Conservation (phyloP, 1,140 invertebrate genomes). For the Paraescarpia echinospica region DNA sequence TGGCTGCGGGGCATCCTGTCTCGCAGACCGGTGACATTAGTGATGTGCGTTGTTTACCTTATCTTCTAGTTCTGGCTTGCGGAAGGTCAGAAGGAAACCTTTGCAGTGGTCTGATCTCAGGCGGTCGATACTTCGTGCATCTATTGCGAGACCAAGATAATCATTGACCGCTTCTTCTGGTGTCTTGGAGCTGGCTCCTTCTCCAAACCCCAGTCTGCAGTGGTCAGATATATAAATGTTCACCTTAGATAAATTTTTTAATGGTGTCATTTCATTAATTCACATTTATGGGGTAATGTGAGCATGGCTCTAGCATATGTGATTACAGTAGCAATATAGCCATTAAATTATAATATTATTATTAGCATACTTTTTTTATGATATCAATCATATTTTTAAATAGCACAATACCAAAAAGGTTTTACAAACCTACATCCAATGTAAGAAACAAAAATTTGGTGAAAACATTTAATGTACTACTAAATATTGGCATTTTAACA, state of each 20-base stretch:
- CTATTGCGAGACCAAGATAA: conserved; percentile 89
- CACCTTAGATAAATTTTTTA: neutral
- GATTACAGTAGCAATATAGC: too few species aligned
- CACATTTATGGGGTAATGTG: too few species aligned
- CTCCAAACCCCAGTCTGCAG: conserved; percentile 69
- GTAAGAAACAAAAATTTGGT: too few species aligned
- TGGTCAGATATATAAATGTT: neutral
- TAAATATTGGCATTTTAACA: too few species aligned
- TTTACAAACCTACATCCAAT: too few species aligned
- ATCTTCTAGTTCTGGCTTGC: conserved; percentile 74
- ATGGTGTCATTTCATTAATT: too few species aligned
- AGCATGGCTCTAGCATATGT: too few species aligned
- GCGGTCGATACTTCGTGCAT: conserved; percentile 88
- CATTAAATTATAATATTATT: too few species aligned
- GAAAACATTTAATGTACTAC: too few species aligned
- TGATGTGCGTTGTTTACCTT: conserved; percentile 63
- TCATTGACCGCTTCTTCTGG: conserved; percentile 92
- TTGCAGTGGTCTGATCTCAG: conserved; percentile 82
- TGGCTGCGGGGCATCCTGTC: neutral
- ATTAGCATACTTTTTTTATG: too few species aligned
- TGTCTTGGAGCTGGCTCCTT: conserved; percentile 56
- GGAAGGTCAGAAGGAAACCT: conserved; percentile 82
- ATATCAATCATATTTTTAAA: too few species aligned
- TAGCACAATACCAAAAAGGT: too few species aligned
- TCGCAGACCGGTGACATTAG: conserved; percentile 23